These are phyloP conservation scores for Neoitamus cyanurus DNA, from an alignment of 2,888 invertebrate genomes.

Conservation along the genomic window DNA sequence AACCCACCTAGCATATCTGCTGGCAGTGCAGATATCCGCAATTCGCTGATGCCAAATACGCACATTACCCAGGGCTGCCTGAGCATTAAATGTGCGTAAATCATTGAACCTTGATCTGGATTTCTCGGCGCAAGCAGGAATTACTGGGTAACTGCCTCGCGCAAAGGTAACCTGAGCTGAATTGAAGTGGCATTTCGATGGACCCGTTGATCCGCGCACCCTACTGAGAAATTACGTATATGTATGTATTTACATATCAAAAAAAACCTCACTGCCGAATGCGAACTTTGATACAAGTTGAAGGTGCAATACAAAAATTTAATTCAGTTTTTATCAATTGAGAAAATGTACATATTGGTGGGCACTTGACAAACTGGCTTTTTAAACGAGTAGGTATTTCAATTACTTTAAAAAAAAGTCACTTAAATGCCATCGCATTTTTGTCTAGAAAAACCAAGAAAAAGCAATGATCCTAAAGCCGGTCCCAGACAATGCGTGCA, in stretches of 20 bases:
- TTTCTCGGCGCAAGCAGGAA: constrained; percentile 27
- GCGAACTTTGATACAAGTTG: not conserved
- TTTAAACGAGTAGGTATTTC: too few species aligned
- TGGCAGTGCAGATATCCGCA: not conserved
- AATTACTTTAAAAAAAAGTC: too few species aligned
- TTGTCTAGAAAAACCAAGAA: too few species aligned
- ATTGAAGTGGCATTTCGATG: not conserved
- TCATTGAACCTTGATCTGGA: constrained; percentile 31
- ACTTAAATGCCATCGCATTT: too few species aligned
- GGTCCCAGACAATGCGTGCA: too few species aligned
- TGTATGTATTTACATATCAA: not conserved
- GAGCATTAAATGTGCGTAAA: constrained; percentile 19
- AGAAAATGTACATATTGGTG: not conserved
- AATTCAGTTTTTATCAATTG: not conserved
- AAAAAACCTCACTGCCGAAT: not conserved
- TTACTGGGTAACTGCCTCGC: not conserved
- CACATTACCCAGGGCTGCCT: not conserved
- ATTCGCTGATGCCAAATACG: constrained; percentile 19
- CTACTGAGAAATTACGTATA: not conserved
- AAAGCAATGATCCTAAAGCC: too few species aligned
- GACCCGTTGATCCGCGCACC: not conserved
- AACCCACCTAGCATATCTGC: not conserved
- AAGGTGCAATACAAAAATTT: not conserved
- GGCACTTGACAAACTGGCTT: not conserved
- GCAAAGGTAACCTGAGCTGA: not conserved